Conservation (phyloP, 2,888 invertebrate genomes). For the Apamea crenata region DNA sequence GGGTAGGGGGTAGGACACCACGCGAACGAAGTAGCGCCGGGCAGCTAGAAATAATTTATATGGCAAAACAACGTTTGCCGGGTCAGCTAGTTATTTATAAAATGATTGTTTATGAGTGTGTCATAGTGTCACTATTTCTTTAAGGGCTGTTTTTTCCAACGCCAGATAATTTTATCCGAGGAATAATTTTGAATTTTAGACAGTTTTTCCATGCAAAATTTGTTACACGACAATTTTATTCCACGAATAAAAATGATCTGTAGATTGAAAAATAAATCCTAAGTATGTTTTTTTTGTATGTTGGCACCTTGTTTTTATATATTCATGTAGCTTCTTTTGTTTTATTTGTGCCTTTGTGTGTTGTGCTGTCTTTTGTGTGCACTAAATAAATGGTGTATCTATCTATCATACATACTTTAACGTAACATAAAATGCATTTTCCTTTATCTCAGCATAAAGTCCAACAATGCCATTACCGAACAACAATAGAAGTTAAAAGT, state of each 20-base stretch:
- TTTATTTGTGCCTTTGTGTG: neutral
- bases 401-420: neutral
- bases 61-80: no score
- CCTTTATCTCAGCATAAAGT: neutral
- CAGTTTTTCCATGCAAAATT: no score
- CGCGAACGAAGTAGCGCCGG: no score
- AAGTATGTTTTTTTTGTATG: neutral
- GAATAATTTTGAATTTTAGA: no score
- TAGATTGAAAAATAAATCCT: no score
- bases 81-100: no score
- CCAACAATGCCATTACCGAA: constrained; percentile 1
- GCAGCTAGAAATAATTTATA: no score
- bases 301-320: neutral
- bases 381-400: neutral
- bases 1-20: no score
- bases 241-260: no score
- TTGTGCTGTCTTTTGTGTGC: neutral
- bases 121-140: no score
- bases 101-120: neutral
- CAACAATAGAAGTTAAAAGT: constrained; percentile 13
- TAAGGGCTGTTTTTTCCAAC: neutral
- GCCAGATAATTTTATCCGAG: no score
- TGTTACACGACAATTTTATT: no score
- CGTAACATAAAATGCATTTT: constrained; percentile 2
- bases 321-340: neutral